phyloP scores from a whole-genome alignment of 2,888 invertebrate species.

The Trichogramma evanescens region DNA sequence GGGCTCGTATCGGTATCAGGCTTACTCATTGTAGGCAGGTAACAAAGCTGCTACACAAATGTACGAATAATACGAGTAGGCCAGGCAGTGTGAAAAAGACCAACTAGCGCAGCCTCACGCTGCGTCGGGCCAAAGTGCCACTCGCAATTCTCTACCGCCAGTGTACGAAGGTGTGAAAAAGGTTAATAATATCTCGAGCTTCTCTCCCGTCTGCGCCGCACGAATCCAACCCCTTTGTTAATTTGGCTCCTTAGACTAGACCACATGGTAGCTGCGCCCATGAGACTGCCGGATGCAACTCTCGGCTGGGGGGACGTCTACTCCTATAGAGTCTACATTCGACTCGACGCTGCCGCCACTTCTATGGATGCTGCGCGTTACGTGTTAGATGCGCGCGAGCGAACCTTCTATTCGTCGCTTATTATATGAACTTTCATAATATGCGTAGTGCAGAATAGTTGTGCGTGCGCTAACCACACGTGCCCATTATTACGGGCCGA shows the following conservation, averaged over 20 bases:
- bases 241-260: not conserved
- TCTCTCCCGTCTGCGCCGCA: not conserved
- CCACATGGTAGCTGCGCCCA: not conserved
- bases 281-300: not conserved
- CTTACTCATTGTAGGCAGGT: too few relatives aligned
- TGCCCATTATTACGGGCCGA: too few relatives aligned
- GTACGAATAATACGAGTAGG: too few relatives aligned
- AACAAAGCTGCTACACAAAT: too few relatives aligned
- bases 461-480: not conserved
- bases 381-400: constrained; percentile 25
- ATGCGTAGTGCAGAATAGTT: not conserved
- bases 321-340: constrained; percentile 13
- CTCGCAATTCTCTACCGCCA: constrained; percentile 1
- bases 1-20: too few relatives aligned
- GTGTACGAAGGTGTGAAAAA: not conserved
- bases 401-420: not conserved
- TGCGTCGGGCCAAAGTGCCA: not conserved
- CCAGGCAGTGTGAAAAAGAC: too few relatives aligned
- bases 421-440: not conserved
- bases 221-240: not conserved
- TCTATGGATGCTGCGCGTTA: constrained; percentile 17
- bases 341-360: constrained; percentile 2
- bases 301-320: constrained; percentile 1
- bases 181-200: constrained; percentile 16
- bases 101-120: too few relatives aligned